phyloP scores from a whole-genome alignment of 2,888 invertebrate species.

The Eugnorisma glareosa region DNA sequence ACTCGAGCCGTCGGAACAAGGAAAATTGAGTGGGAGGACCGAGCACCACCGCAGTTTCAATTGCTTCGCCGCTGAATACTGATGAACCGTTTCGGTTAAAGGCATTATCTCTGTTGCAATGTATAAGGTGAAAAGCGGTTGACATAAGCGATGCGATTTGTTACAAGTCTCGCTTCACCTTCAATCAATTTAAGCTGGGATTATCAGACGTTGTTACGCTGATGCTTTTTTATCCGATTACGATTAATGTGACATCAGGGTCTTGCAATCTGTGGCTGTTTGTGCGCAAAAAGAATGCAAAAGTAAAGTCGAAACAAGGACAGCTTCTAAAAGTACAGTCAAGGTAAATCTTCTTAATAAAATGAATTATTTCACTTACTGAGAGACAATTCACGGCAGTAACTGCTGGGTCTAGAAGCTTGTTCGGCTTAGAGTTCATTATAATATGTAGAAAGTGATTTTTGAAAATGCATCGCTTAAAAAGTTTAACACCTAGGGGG shows the following conservation, averaged over 20 bases:
- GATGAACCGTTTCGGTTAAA: constrained; percentile 87
- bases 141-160: constrained; percentile 72
- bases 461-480: neutral
- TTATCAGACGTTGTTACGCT: constrained; percentile 34
- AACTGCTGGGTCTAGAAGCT: neutral
- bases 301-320: constrained; percentile 35
- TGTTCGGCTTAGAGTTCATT: neutral
- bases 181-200: constrained; percentile 54
- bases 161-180: constrained; percentile 55
- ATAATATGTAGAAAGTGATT: neutral
- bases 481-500: neutral
- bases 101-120: constrained; percentile 83
- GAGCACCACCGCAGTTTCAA: constrained; percentile 89
- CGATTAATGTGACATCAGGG: constrained; percentile 34
- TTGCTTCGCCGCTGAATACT: constrained; percentile 89
- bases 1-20: constrained; percentile 89
- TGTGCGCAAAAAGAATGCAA: constrained; percentile 9
- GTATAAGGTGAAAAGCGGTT: constrained; percentile 76
- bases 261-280: neutral
- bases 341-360: neutral
- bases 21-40: constrained; percentile 89
- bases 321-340: neutral
- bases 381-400: neutral
- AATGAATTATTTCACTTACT: neutral
- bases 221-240: constrained; percentile 53